phyloP scores from a whole-genome alignment of 1,140 invertebrate genomes.

The Pogonognathellus flavescens region DNA sequence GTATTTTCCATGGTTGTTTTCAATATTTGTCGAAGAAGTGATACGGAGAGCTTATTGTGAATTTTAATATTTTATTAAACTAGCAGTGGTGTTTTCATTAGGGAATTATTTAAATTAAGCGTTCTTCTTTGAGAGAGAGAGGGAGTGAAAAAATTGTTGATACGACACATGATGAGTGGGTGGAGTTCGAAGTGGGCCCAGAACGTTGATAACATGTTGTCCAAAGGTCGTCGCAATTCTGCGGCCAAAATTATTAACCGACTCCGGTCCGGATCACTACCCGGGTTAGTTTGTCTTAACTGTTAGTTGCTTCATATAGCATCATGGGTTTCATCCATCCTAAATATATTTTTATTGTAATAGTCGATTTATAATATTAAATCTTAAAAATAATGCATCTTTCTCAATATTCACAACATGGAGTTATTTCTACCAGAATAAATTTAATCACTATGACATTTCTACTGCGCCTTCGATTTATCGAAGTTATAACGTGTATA shows the following conservation, averaged over 20 bases:
- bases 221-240: conserved; percentile 46
- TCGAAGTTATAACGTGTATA: too few relatives aligned
- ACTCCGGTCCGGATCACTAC: conserved; percentile 57
- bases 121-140: neutral
- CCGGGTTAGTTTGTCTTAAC: conserved; percentile 53
- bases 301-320: neutral
- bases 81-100: neutral
- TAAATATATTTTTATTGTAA: too few relatives aligned
- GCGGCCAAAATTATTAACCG: conserved; percentile 55
- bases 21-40: too few relatives aligned
- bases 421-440: too few relatives aligned
- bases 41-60: neutral
- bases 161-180: neutral
- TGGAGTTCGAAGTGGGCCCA: conserved; percentile 46
- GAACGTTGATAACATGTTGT: conserved; percentile 35
- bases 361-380: too few relatives aligned
- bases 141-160: neutral
- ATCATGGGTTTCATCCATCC: too few relatives aligned
- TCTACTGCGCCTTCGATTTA: too few relatives aligned
- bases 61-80: neutral
- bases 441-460: too few relatives aligned
- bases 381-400: too few relatives aligned
- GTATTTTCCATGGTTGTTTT: too few relatives aligned
- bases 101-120: neutral
- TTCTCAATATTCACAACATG: too few relatives aligned